Conservation (phyloP, 2,797 vertebrate species). For the Sandelia bainsii region DNA sequence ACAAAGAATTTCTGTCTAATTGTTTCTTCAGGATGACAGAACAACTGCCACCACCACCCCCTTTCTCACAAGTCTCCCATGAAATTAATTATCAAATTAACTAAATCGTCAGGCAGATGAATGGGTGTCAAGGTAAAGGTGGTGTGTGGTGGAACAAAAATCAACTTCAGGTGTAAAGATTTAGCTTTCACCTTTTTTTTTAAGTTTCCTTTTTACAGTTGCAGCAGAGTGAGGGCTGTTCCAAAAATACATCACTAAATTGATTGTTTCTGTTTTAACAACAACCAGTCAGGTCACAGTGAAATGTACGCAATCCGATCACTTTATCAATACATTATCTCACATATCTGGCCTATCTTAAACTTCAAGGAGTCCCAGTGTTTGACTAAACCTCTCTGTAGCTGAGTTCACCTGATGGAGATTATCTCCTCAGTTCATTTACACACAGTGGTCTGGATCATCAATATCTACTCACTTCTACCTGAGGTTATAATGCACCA, state of each 20-base stretch:
- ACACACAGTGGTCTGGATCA: constrained; percentile 79
- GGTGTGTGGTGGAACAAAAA: constrained; percentile 2
- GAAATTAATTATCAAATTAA: constrained; percentile 23
- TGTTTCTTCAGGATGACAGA: constrained; percentile 13
- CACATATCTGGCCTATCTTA: constrained; percentile 65
- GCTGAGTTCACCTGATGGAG: constrained; percentile 75
- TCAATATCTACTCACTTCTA: constrained; percentile 65
- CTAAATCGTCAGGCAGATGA: constrained; percentile 41
- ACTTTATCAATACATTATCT: constrained; percentile 67
- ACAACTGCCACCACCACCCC: background rate
- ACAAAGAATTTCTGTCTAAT: constrained; percentile 51
- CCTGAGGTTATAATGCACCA: constrained; percentile 43
- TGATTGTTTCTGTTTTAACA: background rate
- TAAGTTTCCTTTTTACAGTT: background rate
- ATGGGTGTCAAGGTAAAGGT: constrained; percentile 37
- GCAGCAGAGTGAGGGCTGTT: constrained; percentile 14
- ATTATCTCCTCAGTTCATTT: constrained; percentile 80
- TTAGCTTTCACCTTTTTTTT: constrained; percentile 42
- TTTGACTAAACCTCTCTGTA: constrained; percentile 62
- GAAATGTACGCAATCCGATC: constrained; percentile 31
- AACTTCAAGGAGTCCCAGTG: constrained; percentile 72
- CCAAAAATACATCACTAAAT: constrained; percentile 14
- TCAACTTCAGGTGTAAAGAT: constrained; percentile 50
- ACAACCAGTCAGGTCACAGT: constrained; percentile 6
- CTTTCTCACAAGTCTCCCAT: background rate